phyloP scores from a whole-genome alignment of 1,140 invertebrate species.

The Drosophila grimshawi region DNA sequence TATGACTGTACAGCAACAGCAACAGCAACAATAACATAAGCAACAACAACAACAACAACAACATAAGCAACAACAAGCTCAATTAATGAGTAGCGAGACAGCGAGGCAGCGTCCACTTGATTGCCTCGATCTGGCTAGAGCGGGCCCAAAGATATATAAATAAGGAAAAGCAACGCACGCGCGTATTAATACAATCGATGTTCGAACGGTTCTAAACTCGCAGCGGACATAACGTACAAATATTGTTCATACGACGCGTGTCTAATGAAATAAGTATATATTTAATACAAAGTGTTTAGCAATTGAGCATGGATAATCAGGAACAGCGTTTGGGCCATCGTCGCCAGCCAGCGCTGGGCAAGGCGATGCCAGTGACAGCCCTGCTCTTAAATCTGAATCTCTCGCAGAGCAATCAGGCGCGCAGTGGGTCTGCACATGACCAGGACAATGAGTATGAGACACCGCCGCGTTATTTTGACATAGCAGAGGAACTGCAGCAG shows the following conservation, averaged over 20 bases:
- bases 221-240: conserved; percentile 24
- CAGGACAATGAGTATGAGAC: conserved; percentile 48
- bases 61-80: conserved; percentile 46
- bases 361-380: conserved; percentile 80
- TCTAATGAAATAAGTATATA: conserved; percentile 14
- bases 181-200: conserved; percentile 74
- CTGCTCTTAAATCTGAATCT: conserved; percentile 66
- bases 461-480: conserved; percentile 64
- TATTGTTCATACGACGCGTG: conserved; percentile 32
- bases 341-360: conserved; percentile 75
- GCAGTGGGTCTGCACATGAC: conserved; percentile 15
- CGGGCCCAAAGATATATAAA: conserved; percentile 71
- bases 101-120: conserved; percentile 68
- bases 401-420: conserved; percentile 24
- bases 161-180: conserved; percentile 81
- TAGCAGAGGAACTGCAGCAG: conserved; percentile 46
- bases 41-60: conserved; percentile 19
- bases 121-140: conserved; percentile 78
- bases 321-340: conserved; percentile 70
- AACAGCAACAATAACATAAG: conserved; percentile 15
- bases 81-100: conserved; percentile 58
- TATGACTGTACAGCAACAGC: conserved; percentile 35
- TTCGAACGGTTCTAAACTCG: conserved; percentile 63
- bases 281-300: conserved; percentile 20
- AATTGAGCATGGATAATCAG: conserved; percentile 50